Evolutionary conservation across 2,113 vertebrate species (phyloP).

Genomic region (Zosterops hypoxanthus): DNA sequence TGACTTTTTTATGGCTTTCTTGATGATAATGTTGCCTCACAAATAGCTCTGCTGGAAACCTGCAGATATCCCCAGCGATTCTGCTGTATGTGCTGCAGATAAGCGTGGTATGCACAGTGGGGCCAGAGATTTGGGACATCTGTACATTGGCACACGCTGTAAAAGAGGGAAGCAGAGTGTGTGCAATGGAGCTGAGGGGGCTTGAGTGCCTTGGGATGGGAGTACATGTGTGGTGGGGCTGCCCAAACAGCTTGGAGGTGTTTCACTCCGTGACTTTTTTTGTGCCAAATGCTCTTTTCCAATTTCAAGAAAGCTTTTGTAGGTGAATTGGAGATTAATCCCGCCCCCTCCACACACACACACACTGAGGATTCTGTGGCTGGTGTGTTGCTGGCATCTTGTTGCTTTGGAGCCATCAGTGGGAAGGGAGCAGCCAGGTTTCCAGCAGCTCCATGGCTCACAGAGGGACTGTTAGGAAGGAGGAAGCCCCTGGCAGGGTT

Average conservation of each 20-base stretch:
- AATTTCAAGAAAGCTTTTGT: background rate
- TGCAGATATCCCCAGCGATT: constrained; percentile 5
- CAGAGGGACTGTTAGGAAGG: background rate
- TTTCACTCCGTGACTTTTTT: background rate
- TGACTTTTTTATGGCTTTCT: constrained; percentile 64
- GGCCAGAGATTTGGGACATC: background rate
- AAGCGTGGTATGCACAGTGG: background rate
- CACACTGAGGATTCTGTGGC: background rate
- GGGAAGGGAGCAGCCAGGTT: background rate
- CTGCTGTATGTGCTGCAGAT: constrained; percentile 29
- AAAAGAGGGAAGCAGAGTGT: background rate
- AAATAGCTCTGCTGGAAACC: constrained; percentile 15
- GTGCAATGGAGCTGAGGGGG: background rate
- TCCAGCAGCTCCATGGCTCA: background rate
- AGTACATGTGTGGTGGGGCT: rapidly evolving
- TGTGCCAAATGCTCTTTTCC: background rate
- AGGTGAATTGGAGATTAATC: background rate
- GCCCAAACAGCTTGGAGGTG: background rate
- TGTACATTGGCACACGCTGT: rapidly evolving
- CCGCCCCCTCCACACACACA: background rate
- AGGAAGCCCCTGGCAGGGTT: background rate
- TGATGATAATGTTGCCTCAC: constrained; percentile 19
- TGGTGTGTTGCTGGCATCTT: background rate
- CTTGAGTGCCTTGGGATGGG: background rate
- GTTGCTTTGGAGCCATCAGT: background rate